These are phyloP conservation scores for Numida meleagris DNA, from an alignment of 2,113 vertebrate species.

Conservation along the genomic window DNA sequence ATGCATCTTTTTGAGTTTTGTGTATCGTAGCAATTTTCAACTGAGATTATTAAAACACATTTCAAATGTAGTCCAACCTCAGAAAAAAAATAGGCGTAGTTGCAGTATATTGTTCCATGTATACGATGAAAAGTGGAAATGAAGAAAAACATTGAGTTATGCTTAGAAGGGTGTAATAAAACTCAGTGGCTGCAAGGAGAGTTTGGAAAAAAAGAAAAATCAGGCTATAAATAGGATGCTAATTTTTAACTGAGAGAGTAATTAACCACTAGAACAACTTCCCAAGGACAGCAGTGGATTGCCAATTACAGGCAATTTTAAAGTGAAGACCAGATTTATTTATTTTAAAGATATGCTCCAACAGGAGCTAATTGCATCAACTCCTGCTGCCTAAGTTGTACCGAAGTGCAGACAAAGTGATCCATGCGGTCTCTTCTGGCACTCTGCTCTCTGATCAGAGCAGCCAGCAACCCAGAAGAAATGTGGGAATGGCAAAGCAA, in stretches of 20 bases:
- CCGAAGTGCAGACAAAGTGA: not conserved
- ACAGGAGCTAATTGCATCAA: slow-evolving; percentile 50
- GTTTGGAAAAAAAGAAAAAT: not conserved
- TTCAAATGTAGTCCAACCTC: not conserved
- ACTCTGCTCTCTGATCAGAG: not conserved
- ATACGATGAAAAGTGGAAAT: not conserved
- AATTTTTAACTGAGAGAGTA: slow-evolving; percentile 60
- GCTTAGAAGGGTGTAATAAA: not conserved
- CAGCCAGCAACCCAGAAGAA: not conserved
- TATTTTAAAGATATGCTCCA: slow-evolving; percentile 57
- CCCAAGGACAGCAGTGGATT: slow-evolving; percentile 53
- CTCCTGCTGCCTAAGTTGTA: not conserved
- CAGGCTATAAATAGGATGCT: slow-evolving; percentile 57
- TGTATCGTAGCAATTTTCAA: not conserved
- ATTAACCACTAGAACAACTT: slow-evolving; percentile 68
- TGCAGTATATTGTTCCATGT: not conserved
- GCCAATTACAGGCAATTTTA: slow-evolving; percentile 62
- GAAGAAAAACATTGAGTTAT: not conserved
- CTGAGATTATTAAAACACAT: not conserved
- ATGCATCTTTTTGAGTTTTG: not conserved
- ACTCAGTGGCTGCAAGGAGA: slow-evolving; percentile 11
- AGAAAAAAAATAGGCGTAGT: not conserved
- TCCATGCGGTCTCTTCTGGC: not conserved
- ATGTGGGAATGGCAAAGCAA: not conserved
- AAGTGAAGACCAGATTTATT: slow-evolving; percentile 62